phyloP scores from a whole-genome alignment of 1,140 invertebrate genomes.

The Drosophila truncata region DNA sequence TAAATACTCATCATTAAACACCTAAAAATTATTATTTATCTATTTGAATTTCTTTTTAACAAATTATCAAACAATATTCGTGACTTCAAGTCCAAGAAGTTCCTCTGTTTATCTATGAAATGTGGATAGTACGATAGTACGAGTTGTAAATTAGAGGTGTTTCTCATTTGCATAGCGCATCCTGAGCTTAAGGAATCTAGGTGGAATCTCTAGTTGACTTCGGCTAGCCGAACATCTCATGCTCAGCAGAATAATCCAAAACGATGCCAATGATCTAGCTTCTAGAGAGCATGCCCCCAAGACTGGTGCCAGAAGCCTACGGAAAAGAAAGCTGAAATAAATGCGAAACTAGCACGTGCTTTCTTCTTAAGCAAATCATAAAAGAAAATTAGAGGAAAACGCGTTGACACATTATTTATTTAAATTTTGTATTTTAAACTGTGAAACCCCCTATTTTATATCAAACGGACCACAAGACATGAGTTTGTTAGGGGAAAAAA shows the following conservation, averaged over 20 bases:
- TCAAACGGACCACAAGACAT: conserved; percentile 18
- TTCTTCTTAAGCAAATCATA: conserved; percentile 49
- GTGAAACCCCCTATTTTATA: neutral
- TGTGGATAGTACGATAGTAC: conserved; percentile 47
- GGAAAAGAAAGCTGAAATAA: conserved; percentile 32
- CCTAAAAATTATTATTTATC: neutral
- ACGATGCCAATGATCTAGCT: neutral
- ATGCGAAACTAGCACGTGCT: conserved; percentile 58
- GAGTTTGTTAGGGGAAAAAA: neutral
- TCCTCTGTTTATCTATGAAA: conserved; percentile 12
- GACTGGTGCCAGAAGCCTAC: conserved; percentile 36
- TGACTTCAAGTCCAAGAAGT: conserved; percentile 2
- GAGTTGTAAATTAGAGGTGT: conserved; percentile 39
- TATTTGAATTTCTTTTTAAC: neutral
- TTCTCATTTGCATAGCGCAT: conserved; percentile 43
- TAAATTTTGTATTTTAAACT: too few species aligned
- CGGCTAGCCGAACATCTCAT: conserved; percentile 22
- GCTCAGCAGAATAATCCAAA: conserved; percentile 4
- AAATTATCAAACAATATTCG: neutral
- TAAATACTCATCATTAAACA: neutral
- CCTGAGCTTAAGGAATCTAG: conserved; percentile 34
- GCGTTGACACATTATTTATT: neutral
- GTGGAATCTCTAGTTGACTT: conserved; percentile 31
- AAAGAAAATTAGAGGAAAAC: conserved; percentile 20
- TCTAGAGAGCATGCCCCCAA: conserved; percentile 19